A percentile compares a stretch with the other conserved stretches of the same genome.
Conservation (phyloP, 2,797 vertebrate species). For the Mus spretus region DNA sequence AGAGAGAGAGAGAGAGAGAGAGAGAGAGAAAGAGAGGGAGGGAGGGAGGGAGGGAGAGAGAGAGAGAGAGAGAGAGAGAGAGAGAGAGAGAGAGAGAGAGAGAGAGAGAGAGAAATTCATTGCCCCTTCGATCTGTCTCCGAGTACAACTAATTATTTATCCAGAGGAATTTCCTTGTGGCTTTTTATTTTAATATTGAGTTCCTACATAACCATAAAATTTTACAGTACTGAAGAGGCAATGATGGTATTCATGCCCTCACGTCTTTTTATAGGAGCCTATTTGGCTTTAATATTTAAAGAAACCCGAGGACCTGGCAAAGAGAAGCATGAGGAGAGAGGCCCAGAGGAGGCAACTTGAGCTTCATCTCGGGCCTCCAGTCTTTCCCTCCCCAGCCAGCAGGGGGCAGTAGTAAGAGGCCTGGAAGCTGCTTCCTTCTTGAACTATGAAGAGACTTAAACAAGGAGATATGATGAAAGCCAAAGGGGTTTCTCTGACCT, state of each 20-base stretch:
- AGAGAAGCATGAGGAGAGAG: not conserved
- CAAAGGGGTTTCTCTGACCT: not conserved
- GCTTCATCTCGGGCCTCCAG: not conserved
- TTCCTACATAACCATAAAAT: conserved; percentile 81
- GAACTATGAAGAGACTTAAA: not conserved
- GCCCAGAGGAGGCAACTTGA: not conserved
- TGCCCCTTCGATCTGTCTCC: conserved; percentile 75
- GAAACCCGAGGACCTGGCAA: conserved; percentile 59
- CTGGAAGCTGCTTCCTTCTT: not conserved
- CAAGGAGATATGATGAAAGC: not conserved
- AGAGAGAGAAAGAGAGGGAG: not conserved
- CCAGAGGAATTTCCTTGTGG: conserved; percentile 80
- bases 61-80: not conserved
- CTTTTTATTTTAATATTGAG: conserved; percentile 47
- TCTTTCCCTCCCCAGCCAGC: conserved; percentile 64
- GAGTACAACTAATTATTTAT: conserved; percentile 85
- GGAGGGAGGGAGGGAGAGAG: no score
- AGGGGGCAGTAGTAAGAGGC: conserved; percentile 78
- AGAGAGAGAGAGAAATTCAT: conserved; percentile 57
- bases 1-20: not conserved
- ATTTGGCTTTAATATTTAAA: conserved; percentile 54
- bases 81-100: not conserved
- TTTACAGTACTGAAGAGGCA: conserved; percentile 62
- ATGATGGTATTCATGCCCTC: conserved; percentile 37
- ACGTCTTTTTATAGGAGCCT: conserved; percentile 60